phyloP scores from a whole-genome alignment of 2,113 vertebrate species.

The Zosterops lateralis region DNA sequence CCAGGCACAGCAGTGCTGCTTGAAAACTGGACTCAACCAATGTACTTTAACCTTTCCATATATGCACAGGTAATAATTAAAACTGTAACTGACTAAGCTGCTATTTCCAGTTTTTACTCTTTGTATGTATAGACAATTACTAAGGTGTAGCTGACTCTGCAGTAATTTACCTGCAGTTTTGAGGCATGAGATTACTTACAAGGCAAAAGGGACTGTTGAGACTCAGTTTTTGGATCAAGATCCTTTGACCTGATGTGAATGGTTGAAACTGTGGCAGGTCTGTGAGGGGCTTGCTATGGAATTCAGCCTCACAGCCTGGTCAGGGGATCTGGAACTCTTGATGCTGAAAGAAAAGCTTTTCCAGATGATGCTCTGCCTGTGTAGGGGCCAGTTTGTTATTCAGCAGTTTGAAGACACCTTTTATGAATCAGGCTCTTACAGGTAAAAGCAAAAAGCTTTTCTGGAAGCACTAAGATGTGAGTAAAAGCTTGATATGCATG shows the following conservation, averaged over 20 bases:
- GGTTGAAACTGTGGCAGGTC: not conserved
- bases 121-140: not conserved
- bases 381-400: not conserved
- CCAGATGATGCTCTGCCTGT: not conserved
- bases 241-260: not conserved
- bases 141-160: not conserved
- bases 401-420: not conserved
- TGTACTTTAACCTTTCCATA: not conserved
- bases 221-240: not conserved
- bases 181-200: not conserved
- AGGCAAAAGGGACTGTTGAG: not conserved
- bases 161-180: not conserved
- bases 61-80: not conserved
- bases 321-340: not conserved
- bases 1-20: not conserved
- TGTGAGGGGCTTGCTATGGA: not conserved
- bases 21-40: not conserved
- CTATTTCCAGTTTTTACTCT: not conserved
- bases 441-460: not conserved
- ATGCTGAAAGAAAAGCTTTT: not conserved
- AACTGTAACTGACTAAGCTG: not conserved
- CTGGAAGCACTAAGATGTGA: not conserved
- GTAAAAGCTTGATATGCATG: not conserved
- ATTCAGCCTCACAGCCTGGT: not conserved
- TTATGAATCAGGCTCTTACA: not conserved